Evolutionary conservation across 30 jellyfish, hydroid and myxozoan species (phyloP), one percentile per base, ranked within the genome.

Genomic region (Aurelia coerulea): DNA sequence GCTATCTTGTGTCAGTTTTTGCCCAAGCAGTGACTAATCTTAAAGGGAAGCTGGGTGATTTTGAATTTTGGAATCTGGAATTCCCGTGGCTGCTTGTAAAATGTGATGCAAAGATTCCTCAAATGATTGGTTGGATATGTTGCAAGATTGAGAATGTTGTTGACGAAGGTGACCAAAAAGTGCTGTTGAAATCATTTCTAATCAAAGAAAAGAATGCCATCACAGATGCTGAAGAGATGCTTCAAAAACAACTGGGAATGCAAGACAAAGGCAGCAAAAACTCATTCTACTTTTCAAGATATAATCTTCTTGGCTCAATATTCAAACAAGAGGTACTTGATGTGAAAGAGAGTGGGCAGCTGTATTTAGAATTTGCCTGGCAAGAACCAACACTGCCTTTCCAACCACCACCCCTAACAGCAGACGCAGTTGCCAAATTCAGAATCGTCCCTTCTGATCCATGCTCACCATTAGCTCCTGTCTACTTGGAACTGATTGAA

Each of bases 341-440:
- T 54, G 32, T 46, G 7, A 63, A n/a, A 23, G 83, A 77, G 4
- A 52, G 63, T 31, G 65, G 79, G 14, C 41, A 17, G 64, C 68
- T 78, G 56, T 35, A 68, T 10, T 33, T 87, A 16, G 96, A 87
- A n/a, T 71, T 87, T 56, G 78, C 89, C 11, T 87, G 96, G 96
- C 79, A 67, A 34, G 96, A 78, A 12, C 23, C 63, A 17, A 73
- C 89, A 32, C 68, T 67, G 7, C 90, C 90, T 10, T 12, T 31
- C 31, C 63, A 69, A 35, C 90, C 83, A 4, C 90, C 90, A 41
- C 96, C 96, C 15, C 63, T 73, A 5, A 33, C 89, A 2, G 86
- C 89, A 15, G 88, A 87, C 39, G 78, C 96, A 2, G 59, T 87
- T 9, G 84, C 78, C 11, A 76, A 87, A 65, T 78, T 87, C 33